phyloP scores from a whole-genome alignment of 2,888 invertebrate genomes.

The Merodon equestris region DNA sequence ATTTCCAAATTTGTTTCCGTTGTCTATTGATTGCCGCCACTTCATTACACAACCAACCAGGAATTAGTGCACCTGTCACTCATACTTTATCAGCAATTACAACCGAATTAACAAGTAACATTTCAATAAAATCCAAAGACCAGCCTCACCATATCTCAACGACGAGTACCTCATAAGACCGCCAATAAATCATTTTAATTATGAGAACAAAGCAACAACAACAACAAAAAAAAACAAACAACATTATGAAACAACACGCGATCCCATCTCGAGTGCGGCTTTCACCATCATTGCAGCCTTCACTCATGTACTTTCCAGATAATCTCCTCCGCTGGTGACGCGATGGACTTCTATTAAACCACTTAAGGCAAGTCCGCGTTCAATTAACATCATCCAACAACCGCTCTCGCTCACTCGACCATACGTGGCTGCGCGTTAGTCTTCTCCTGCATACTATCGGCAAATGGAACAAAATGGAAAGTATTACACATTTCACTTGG shows the following conservation, averaged over 20 bases:
- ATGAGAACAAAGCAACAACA: conserved; percentile 1
- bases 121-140: conserved; percentile 36
- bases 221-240: conserved; percentile 30
- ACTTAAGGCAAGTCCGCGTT: conserved; percentile 38
- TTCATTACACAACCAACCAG: background rate
- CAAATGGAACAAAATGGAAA: conserved; percentile 54
- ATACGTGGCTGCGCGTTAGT: conserved; percentile 11
- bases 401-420: background rate
- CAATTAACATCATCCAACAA: conserved; percentile 21
- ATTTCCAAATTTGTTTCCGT: too few relatives aligned
- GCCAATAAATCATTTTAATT: conserved; percentile 58
- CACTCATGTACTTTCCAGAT: conserved; percentile 33
- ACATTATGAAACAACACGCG: conserved; percentile 1
- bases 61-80: conserved; percentile 47
- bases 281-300: conserved; percentile 46
- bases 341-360: conserved; percentile 37
- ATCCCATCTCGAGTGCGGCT: conserved; percentile 20
- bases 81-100: conserved; percentile 22
- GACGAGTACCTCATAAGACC: background rate
- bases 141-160: conserved; percentile 34
- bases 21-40: background rate
- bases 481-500: conserved; percentile 56
- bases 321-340: conserved; percentile 13
- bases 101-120: conserved; percentile 33
- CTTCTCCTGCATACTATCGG: conserved; percentile 29